Percentiles rank a stretch among this genome's conserved stretches.
Conservation (phyloP, 1,140 invertebrate genomes). For the Drosophila trapezifrons region DNA sequence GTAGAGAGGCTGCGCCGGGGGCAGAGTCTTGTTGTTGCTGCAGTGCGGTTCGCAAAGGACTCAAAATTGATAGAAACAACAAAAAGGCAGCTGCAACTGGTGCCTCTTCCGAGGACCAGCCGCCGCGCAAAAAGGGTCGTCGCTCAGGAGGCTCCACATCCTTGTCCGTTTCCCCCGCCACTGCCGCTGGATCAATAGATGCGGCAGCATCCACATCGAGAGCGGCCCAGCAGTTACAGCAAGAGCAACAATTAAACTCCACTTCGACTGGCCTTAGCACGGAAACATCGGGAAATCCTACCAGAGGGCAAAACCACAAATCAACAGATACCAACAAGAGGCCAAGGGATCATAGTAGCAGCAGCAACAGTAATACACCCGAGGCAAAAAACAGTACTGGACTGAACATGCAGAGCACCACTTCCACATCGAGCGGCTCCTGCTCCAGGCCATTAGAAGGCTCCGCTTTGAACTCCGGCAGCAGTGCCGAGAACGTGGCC, state of each 20-base stretch:
- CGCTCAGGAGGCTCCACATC: conserved; percentile 76
- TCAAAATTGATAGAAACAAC: conserved; percentile 85
- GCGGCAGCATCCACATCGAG: conserved; percentile 67
- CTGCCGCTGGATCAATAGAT: conserved; percentile 51
- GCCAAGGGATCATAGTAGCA: conserved; percentile 31
- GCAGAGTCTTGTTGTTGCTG: conserved; percentile 72
- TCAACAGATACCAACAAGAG: conserved; percentile 33
- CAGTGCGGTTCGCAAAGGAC: conserved; percentile 78
- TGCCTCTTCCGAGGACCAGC: conserved; percentile 84
- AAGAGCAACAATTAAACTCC: conserved; percentile 36
- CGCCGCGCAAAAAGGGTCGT: conserved; percentile 84
- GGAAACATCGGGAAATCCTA: conserved; percentile 24
- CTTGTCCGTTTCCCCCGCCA: conserved; percentile 35
- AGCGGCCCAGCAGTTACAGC: conserved; percentile 59
- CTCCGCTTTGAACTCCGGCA: conserved; percentile 29
- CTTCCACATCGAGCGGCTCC: conserved; percentile 45
- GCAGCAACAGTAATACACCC: conserved; percentile 40
- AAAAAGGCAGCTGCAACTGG: conserved; percentile 84
- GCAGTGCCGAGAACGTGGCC: conserved; percentile 49
- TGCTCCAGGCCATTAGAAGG: conserved; percentile 43
- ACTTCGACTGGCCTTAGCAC: conserved; percentile 14
- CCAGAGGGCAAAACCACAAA: conserved; percentile 17
- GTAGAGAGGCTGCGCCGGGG: conserved; percentile 32
- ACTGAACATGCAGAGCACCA: conserved; percentile 74
- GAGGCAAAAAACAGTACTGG: conserved; percentile 29